phyloP scores from a whole-genome alignment of 2,797 vertebrate species.

The Phaenicophaeus curvirostris region DNA sequence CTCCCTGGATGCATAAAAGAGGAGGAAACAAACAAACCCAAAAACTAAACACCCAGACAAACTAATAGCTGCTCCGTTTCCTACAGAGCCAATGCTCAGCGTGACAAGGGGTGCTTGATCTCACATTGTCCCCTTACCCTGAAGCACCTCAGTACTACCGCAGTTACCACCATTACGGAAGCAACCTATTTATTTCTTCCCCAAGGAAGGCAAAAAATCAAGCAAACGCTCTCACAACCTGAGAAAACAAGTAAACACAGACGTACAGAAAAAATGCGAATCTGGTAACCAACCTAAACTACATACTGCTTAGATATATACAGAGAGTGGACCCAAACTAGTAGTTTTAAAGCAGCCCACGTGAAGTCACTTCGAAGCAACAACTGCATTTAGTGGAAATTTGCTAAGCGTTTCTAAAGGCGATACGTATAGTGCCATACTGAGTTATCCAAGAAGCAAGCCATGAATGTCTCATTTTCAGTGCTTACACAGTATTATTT shows the following conservation, averaged over 20 bases:
- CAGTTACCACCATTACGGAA: not conserved
- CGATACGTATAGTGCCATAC: not conserved
- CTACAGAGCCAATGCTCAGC: not conserved
- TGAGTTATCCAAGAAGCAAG: not conserved
- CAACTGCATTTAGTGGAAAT: not conserved
- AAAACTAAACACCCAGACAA: not conserved
- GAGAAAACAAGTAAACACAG: too few species aligned
- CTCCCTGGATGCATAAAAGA: not conserved
- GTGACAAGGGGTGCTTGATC: not conserved
- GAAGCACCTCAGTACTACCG: not conserved
- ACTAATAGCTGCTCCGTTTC: not conserved
- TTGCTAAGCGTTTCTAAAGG: not conserved
- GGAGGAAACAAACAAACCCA: too few species aligned
- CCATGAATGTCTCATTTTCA: not conserved
- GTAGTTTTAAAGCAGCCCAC: not conserved
- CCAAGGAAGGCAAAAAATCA: not conserved
- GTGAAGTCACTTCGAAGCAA: not conserved
- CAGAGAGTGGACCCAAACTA: not conserved
- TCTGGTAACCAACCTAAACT: not conserved
- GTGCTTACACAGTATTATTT: not conserved
- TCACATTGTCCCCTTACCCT: not conserved
- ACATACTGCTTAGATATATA: not conserved
- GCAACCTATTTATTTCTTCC: not conserved
- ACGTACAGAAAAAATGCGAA: rapidly evolving
- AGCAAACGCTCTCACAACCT: not conserved